A percentile compares a stretch with the other conserved stretches of the same genome.
Evolutionary conservation across 2,797 vertebrate genomes (phyloP).

Genomic region (Pelobates cultripes): DNA sequence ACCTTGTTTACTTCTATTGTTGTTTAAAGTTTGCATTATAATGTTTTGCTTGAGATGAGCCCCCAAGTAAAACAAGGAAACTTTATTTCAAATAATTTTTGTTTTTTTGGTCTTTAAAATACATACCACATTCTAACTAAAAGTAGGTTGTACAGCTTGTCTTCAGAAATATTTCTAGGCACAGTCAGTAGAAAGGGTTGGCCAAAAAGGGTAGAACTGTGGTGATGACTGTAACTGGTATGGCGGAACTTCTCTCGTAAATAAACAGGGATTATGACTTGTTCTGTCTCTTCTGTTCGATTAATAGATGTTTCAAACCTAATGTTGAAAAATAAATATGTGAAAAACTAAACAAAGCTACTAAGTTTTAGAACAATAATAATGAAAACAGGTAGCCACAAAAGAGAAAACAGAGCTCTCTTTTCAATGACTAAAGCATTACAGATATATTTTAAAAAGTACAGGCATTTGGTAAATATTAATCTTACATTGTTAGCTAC

Average conservation of each 20-base stretch:
- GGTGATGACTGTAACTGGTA: conserved; percentile 91
- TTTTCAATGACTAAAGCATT: too few species aligned
- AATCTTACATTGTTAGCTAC: too few species aligned
- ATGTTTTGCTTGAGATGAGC: too few species aligned
- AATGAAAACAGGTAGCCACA: too few species aligned
- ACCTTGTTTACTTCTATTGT: too few species aligned
- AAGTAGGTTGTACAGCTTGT: conserved; percentile 96
- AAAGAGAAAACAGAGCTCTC: too few species aligned
- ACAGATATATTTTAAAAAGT: too few species aligned
- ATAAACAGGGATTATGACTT: conserved; percentile 94
- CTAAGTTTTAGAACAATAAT: too few species aligned
- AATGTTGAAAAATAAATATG: not conserved
- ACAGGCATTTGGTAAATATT: too few species aligned
- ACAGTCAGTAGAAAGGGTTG: conserved; percentile 95
- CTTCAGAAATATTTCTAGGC: conserved; percentile 91
- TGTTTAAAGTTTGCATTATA: too few species aligned
- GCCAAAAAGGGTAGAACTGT: conserved; percentile 91
- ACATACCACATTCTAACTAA: conserved; percentile 90
- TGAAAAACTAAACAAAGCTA: too few species aligned
- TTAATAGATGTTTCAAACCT: conserved; percentile 94
- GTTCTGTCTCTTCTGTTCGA: conserved; percentile 89
- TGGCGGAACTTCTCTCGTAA: conserved; percentile 95
- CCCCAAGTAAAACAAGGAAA: too few species aligned
- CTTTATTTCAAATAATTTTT: not conserved
- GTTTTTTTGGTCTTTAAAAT: not conserved